phyloP scores from a whole-genome alignment of 2,113 vertebrate genomes.

The Crotalus horridus region DNA sequence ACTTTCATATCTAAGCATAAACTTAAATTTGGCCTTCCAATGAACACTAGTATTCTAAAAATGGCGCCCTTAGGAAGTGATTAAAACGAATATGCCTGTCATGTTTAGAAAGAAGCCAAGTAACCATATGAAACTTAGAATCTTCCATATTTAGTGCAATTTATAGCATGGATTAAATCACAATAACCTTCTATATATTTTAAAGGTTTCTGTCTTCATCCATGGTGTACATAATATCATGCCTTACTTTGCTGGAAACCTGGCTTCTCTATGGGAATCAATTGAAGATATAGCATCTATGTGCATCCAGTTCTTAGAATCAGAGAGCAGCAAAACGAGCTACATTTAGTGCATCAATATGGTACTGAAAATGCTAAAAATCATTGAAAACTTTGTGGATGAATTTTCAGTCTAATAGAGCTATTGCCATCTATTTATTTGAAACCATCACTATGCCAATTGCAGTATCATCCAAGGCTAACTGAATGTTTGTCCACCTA shows the following conservation, averaged over 20 bases:
- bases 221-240: slow-evolving; percentile 66
- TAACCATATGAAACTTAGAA: background rate
- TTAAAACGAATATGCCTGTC: background rate
- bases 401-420: background rate
- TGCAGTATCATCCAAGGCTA: background rate
- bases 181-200: slow-evolving; percentile 37
- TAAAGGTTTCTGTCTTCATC: slow-evolving; percentile 73
- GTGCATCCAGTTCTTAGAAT: slow-evolving; percentile 73
- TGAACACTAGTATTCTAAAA: background rate
- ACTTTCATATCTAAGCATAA: background rate
- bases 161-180: slow-evolving; percentile 20
- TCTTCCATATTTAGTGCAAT: background rate
- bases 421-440: background rate
- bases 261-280: slow-evolving; percentile 73
- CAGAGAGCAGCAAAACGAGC: slow-evolving; percentile 11
- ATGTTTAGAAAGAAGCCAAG: background rate
- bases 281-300: slow-evolving; percentile 72
- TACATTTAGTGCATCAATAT: slow-evolving; percentile 25
- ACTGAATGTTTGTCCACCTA: background rate
- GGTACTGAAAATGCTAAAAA: background rate
- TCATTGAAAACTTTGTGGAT: background rate
- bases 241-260: slow-evolving; percentile 70
- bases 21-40: background rate
- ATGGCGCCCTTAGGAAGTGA: background rate
- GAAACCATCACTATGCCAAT: background rate